Evolutionary conservation across 35 echinoderm and acorn worm species (phyloP).

Genomic region (Ophioderma brevispina): DNA sequence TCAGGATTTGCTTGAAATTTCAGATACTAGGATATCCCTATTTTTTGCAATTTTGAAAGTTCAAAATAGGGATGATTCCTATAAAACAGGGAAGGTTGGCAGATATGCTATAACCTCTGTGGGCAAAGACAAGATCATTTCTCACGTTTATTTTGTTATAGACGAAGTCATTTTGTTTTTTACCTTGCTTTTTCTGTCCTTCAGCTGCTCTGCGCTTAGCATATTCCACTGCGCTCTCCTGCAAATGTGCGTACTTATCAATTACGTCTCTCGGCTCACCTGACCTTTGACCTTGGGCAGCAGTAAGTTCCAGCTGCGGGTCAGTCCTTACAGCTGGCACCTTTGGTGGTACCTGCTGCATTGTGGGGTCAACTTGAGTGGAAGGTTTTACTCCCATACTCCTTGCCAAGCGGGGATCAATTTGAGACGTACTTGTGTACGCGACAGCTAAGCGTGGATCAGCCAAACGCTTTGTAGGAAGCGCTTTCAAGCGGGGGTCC

Average conservation of each 20-base stretch:
- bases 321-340: neutral
- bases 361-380: neutral
- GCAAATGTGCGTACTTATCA: neutral
- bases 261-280: neutral
- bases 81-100: too few species aligned
- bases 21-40: too few species aligned
- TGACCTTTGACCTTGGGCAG: neutral
- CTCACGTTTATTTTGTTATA: too few species aligned
- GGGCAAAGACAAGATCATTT: too few species aligned
- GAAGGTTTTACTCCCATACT: neutral
- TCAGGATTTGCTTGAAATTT: too few species aligned
- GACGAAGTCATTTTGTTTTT: too few species aligned
- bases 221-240: neutral
- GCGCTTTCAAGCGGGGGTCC: neutral
- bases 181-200: neutral
- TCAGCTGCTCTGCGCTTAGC: neutral
- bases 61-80: too few species aligned
- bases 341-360: neutral
- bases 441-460: neutral
- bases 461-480: neutral
- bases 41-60: too few species aligned
- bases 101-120: too few species aligned
- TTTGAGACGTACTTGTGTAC: neutral
- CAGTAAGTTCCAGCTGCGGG: neutral
- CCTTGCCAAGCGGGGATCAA: slow-evolving; percentile 1